phyloP scores from a whole-genome alignment of 2,888 invertebrate species.

The Napeogenes inachia region DNA sequence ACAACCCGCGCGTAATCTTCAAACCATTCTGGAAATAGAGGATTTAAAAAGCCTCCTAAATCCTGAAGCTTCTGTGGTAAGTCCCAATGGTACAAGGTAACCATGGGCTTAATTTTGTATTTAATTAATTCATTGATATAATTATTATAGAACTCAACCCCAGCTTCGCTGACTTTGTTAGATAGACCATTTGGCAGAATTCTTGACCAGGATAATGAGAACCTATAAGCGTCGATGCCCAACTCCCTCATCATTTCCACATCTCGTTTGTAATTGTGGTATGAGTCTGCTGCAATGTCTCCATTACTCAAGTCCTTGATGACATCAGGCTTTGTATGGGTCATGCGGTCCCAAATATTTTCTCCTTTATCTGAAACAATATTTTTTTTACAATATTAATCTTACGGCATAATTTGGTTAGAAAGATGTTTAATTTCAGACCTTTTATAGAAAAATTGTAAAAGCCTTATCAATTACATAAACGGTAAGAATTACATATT shows the following conservation, averaged over 20 bases:
- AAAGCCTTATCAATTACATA: too few species aligned
- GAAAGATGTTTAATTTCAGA: too few species aligned
- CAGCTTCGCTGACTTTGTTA: constrained; percentile 73
- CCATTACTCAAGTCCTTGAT: constrained; percentile 61
- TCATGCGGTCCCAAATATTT: constrained; percentile 55
- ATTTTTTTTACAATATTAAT: too few species aligned
- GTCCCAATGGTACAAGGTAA: constrained; percentile 77
- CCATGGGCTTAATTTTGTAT: constrained; percentile 78
- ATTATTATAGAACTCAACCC: constrained; percentile 80
- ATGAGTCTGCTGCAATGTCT: constrained; percentile 78
- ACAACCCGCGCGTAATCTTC: constrained; percentile 66
- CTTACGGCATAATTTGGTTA: too few species aligned
- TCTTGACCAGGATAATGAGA: constrained; percentile 80
- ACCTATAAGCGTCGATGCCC: constrained; percentile 68
- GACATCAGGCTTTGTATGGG: constrained; percentile 44
- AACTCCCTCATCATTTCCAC: constrained; percentile 65
- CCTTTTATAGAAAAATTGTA: too few species aligned
- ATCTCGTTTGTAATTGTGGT: constrained; percentile 78
- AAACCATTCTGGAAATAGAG: constrained; percentile 64
- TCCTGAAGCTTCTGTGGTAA: constrained; percentile 73
- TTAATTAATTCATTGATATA: constrained; percentile 79
- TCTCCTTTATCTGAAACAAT: constrained; percentile 46
- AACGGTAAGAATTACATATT: too few species aligned
- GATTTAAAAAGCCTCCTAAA: constrained; percentile 72
- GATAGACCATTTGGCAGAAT: constrained; percentile 76